Evolutionary conservation across 2,113 vertebrate genomes (phyloP), one percentile per base, ranked within the genome.

Genomic region (Cromileptes altivelis): DNA sequence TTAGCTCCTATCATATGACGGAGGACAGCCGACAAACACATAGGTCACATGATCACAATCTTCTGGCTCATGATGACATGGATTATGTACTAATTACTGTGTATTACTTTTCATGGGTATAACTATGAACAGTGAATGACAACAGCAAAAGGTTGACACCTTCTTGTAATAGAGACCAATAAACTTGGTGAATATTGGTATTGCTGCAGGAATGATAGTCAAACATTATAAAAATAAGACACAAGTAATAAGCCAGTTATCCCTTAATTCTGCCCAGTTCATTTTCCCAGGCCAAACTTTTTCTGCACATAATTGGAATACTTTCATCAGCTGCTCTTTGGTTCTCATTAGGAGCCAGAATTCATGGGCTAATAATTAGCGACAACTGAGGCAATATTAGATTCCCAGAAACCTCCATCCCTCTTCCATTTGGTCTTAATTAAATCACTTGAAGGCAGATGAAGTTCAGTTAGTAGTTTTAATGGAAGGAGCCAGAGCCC

Each of bases 381-480:
- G 23, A 21, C 57, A 45, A 74, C 47, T 67, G 25, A 21, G 18
- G 19, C 56, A 60, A 21, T 14, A 47, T 60, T 81, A 65, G 56
- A n/a, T 72, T 87, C 67, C 61, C 60, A 57, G 21, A 60, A 74
- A 77, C 49, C 37, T 62, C 33, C 1, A 27, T 40, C 53, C 8
- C 27, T 9, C 23, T 42, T 64, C 71, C 21, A 65, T 75, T 70
- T 80, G 63, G 67, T 57, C 58, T 77, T 62, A 60, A 13, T 27
- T 63, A 67, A 85, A 90, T 52, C 9, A 49, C 15, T 52, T 49
- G 55, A 84, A 86, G 82, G 62, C n/a, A 52, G 27, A 27, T 42
- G 62, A 67, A 62, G 76, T 82, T 79, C 42, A 52, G 13, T 11
- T 30, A 37, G 62, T 79, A 58, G 78, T 83, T 87, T 84, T 80